Evolutionary conservation across 1,140 invertebrate species (phyloP), one percentile per base, ranked within the genome.

Genomic region (Calycopis cecrops): DNA sequence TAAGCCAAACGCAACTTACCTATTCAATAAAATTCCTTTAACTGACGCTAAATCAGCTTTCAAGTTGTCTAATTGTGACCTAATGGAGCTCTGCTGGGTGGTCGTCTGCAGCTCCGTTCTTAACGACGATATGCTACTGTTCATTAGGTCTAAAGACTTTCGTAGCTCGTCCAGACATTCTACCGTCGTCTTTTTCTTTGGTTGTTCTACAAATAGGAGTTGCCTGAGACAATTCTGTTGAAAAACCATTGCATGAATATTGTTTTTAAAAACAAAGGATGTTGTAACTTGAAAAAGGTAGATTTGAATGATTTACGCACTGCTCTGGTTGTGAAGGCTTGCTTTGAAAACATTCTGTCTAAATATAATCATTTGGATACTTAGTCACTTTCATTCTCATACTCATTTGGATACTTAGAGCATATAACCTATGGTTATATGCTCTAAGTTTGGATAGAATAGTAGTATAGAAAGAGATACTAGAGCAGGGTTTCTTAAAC

Each of bases 1-100:
- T 28, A 33, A 37, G 12, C 14, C 35, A 14, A n/a, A 34, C 18
- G 34, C 54, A 55, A 67, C 73, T 71, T 69, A 93, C 92, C 93
- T 92, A 70, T 92, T 93, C 18, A 95, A 79, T 44, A 94, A 80
- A 60, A 95, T 89, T 50, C 93, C 93, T 79, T 94, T 95, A 35
- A 95, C 90, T 63, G 93, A 93, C 60, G 92, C 89, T 58, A 95
- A 88, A 76, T 95, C 94, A 47, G 91, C 89, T 72, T 94, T 93
- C 57, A 95, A 88, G 57, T 91, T 91, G 67, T 91, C 91, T 34
- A 95, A 85, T 63, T 94, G 90, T 14, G 91, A 89, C 14, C 90
- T 77, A 48, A 91, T 66, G 21, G 87, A 79, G 63, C 86, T 90
- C 62, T 88, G 87, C 44, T 90, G 79, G 1, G 67, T 65, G 0